Evolutionary conservation across 2,113 vertebrate genomes (phyloP), one percentile per base, ranked within the genome.

Genomic region (Kryptolebias marmoratus): DNA sequence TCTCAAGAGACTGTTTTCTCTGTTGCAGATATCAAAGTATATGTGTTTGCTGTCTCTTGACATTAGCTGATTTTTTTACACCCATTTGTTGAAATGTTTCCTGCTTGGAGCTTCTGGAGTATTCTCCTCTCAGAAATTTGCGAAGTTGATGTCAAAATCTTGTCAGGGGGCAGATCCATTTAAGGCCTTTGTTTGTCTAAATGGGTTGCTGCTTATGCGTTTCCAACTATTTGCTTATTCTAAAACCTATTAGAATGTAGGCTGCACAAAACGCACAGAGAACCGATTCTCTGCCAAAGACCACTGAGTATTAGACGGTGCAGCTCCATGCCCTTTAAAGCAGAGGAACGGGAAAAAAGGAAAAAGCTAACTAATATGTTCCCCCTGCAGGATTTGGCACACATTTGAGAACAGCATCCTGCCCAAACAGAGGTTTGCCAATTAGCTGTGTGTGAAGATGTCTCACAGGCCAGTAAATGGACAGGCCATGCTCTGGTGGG

Each of bases 341-440:
- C 53, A 9, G 31, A 22, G 61, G 44, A 64, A 28, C 3, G 53
- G 52, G 50, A 56, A 52, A 28, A 47, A 53, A 68, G 54, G 71
- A 31, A 8, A 16, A 79, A 42, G 9, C 39, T 42, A 42, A 75
- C 73, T 69, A 67, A 66, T 70, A 59, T 81, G 73, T 79, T 77
- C 65, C 64, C 69, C 52, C 68, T 67, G 64, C 79, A 64, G 74
- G 71, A 79, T 82, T 71, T 84, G 88, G 63, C 75, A 56, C 48
- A 10, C 45, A 28, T 42, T 61, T 73, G 77, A 63, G 74, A 77
- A 74, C 70, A 80, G 77, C 67, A 18, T 71, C 12, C 58, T 73
- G 11, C n/a, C 64, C 68, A 64, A 69, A 80, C 39, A 70, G 49
- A 53, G 64, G 42, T 65, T 42, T 77, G 77, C 73, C 84, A 84